Conservation (phyloP, 2,797 vertebrate species). For the Labeo calbasu region DNA sequence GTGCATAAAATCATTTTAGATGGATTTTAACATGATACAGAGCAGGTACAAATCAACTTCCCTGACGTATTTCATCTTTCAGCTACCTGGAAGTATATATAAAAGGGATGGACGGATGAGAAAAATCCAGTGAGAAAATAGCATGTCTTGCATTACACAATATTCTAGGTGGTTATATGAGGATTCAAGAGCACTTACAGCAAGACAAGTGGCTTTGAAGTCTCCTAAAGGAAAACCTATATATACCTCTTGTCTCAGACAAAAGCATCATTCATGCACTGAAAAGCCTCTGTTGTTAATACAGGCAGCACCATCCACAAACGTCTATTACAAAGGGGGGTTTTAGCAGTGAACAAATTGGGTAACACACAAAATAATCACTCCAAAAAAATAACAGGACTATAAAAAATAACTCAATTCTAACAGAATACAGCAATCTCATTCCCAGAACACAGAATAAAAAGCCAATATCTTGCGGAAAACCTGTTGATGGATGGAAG, state of each 20-base stretch:
- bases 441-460: background rate
- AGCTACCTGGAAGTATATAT: background rate
- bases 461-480: constrained; percentile 35
- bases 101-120: background rate
- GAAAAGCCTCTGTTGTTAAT: background rate
- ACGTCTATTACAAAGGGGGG: background rate
- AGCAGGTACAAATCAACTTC: background rate
- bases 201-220: constrained; percentile 22
- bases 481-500: constrained; percentile 63
- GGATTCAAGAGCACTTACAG: constrained; percentile 5
- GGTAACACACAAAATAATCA: background rate
- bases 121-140: background rate
- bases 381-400: background rate
- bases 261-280: background rate
- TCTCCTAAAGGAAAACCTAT: constrained; percentile 13
- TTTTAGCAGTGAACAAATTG: background rate
- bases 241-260: constrained; percentile 7
- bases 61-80: background rate
- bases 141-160: background rate
- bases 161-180: constrained; percentile 23
- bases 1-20: background rate
- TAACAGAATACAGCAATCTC: background rate
- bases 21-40: background rate
- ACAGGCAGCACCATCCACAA: background rate
- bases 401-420: background rate